These are phyloP conservation scores for Agonopterix heracliana DNA, from an alignment of 2,888 invertebrate genomes.

Conservation along the genomic window DNA sequence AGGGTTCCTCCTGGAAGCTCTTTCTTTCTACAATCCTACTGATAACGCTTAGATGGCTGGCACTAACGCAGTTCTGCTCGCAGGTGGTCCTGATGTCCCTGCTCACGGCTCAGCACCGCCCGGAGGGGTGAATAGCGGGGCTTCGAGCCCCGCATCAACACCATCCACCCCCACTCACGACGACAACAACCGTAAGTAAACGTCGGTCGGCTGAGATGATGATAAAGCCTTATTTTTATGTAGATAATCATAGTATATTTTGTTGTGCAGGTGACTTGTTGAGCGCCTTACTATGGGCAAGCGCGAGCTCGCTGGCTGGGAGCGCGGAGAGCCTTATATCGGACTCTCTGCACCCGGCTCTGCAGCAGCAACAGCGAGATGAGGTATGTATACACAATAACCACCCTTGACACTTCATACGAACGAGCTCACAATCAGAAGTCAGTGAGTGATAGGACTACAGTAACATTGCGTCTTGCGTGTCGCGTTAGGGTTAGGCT, in stretches of 20 bases:
- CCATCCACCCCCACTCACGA: slow-evolving; percentile 66
- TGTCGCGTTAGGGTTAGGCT: too few species aligned
- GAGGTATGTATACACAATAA: slow-evolving; percentile 36
- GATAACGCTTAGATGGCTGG: too few species aligned
- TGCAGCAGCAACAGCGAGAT: slow-evolving; percentile 41
- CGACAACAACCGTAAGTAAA: slow-evolving; percentile 67
- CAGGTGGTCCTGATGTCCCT: slow-evolving; percentile 99
- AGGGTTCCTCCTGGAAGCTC: too few species aligned
- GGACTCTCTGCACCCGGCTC: slow-evolving; percentile 43
- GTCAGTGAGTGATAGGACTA: too few species aligned
- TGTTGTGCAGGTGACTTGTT: slow-evolving; percentile 64
- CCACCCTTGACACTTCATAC: background rate
- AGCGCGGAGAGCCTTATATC: slow-evolving; percentile 66
- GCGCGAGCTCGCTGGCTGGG: slow-evolving; percentile 55
- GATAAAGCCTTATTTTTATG: background rate
- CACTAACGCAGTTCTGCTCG: background rate
- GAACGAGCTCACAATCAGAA: too few species aligned
- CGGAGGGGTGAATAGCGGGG: slow-evolving; percentile 73
- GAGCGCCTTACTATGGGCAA: slow-evolving; percentile 68
- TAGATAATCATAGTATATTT: background rate
- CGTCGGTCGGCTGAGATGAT: too few species aligned
- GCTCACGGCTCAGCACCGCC: slow-evolving; percentile 84
- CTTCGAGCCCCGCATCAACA: slow-evolving; percentile 62
- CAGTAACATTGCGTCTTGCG: too few species aligned
- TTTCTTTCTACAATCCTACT: too few species aligned